Conservation (phyloP, 2,888 invertebrate genomes). For the Xestia xanthographa region DNA sequence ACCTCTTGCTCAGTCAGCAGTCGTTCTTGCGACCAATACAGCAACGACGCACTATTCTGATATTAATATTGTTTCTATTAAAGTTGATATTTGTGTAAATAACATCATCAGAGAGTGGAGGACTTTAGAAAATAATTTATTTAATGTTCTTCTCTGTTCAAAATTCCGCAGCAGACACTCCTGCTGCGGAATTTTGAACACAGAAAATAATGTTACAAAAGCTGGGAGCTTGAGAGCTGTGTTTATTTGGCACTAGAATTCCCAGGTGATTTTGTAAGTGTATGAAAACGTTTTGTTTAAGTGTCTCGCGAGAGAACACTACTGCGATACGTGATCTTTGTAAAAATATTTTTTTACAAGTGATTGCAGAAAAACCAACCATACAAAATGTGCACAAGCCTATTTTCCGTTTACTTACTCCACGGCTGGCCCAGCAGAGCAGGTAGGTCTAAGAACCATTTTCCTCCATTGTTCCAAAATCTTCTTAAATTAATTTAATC, state of each 20-base stretch:
- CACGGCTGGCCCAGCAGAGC: too few relatives aligned
- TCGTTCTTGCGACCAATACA: too few relatives aligned
- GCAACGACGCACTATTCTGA: neutral
- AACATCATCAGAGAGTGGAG: neutral
- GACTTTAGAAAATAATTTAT: conserved; percentile 26
- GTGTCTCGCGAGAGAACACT: neutral
- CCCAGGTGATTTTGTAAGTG: conserved; percentile 5
- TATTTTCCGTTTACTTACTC: too few relatives aligned
- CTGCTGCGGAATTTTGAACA: conserved; percentile 10
- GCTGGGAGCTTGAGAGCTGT: conserved; percentile 1
- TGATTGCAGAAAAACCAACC: neutral
- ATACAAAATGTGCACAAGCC: too few relatives aligned
- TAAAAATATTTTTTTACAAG: neutral
- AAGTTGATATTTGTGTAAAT: neutral
- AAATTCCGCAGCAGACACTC: too few relatives aligned
- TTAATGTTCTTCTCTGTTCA: too few relatives aligned
- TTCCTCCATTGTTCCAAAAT: neutral
- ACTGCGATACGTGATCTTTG: neutral
- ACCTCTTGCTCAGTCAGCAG: too few relatives aligned
- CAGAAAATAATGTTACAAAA: conserved; percentile 22
- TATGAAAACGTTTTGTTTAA: conserved; percentile 12
- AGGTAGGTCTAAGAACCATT: too few relatives aligned
- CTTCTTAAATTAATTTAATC: neutral
- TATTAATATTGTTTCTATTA: neutral
- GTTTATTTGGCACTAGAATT: conserved; percentile 29